Base-by-base conservation (phyloP, 2,888 invertebrate genomes). In the Ganaspis brasiliensis region DNA sequence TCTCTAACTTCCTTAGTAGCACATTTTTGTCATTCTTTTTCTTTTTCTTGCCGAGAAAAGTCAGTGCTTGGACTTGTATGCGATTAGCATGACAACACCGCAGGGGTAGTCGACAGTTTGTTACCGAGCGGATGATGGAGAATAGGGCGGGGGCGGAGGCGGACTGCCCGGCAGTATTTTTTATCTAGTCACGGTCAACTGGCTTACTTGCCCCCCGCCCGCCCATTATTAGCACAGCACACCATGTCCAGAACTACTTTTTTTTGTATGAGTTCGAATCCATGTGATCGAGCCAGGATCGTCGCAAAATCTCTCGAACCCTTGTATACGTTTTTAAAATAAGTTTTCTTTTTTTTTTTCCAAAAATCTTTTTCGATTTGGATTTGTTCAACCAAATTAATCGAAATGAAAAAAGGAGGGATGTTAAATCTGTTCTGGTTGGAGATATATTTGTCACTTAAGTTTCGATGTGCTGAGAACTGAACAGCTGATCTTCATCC, bases 151-250 rank as follows among this genome's bases (percentile, higher is more conserved):
- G 79, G 75, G 79, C 77, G 83, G 83, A 81, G 82, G 81, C 76
- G 75, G 83, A 73, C 86, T 88, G 87, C 87, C 88, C 84, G 89
- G 89, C 90, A 90, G 89, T 91, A 91, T 91, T 91, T 91, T 91
- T 91, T 91, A 91, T 91, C 91, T 91, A 90, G 91, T 91, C 91
- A 91, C 91, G 91, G 91, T 91, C 91, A 91, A 91, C 91, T 91
- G 90, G 89, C 90, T 89, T 88, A 89, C 86, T 85, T 86, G 85
- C 82, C 83, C 90, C 86, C 91, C 90, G 88, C 86, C 91, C 90
- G 88, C 89, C 91, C 89, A 90, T 91, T 91, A 91, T 91, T 91
- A 91, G 91, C 90, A 88, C 88, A 83, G 85, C 86, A 84, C 87
- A 85, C 84, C 87, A 82, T 84, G 81, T 82, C 86, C 77, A 82